Percentiles rank a stretch among this genome's conserved stretches.
Conservation (phyloP, 2,888 invertebrate species). For the Zootermopsis nevadensis region DNA sequence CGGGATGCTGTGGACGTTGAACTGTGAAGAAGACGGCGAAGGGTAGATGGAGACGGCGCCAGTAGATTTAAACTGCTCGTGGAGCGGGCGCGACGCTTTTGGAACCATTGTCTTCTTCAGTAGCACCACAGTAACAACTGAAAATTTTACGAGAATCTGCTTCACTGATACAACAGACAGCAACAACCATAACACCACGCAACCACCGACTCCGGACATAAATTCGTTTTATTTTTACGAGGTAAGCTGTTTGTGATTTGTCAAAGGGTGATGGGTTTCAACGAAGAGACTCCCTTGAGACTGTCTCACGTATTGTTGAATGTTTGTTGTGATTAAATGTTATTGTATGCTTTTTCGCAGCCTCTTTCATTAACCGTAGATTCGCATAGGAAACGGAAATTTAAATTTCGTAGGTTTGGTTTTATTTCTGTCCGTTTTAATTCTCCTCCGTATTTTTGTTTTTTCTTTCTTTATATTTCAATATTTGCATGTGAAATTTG, state of each 20-base stretch:
- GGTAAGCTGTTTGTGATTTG: slow-evolving; percentile 58
- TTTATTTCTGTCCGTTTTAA: no score
- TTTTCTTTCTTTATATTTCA: no score
- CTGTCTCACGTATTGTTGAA: no score
- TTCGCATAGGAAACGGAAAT: no score
- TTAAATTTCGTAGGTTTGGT: no score
- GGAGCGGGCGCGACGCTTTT: slow-evolving; percentile 29
- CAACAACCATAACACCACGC: slow-evolving; percentile 39
- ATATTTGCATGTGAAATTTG: no score
- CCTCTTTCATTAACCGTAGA: no score
- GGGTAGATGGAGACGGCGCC: slow-evolving; percentile 39
- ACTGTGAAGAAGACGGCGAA: neutral
- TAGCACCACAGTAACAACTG: neutral
- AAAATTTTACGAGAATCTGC: slow-evolving; percentile 9
- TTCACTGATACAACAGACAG: slow-evolving; percentile 20
- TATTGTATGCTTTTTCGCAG: no score
- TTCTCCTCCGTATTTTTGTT: no score
- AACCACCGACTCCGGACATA: slow-evolving; percentile 58
- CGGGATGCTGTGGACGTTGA: slow-evolving; percentile 36
- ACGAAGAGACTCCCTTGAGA: no score
- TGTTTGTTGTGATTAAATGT: no score
- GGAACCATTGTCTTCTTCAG: neutral
- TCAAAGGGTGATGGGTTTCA: no score
- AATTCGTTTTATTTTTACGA: slow-evolving; percentile 70
- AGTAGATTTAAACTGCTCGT: slow-evolving; percentile 34